phyloP scores from a whole-genome alignment of 2,888 invertebrate species.

The Meiosimyza platycephala region DNA sequence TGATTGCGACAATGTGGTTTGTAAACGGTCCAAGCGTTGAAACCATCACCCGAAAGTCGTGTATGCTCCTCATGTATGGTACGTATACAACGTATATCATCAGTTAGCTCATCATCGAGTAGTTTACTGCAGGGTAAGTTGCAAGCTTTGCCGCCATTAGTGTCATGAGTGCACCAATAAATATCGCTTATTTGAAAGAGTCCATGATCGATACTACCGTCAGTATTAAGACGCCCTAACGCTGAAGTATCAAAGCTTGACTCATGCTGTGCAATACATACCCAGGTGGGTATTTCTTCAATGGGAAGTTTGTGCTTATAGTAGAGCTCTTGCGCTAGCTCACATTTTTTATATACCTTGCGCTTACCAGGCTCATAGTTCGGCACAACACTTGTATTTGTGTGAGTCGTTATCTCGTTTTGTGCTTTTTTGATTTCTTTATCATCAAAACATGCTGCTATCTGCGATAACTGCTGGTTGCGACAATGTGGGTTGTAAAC shows the following conservation, averaged over 20 bases:
- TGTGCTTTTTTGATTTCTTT: conserved; percentile 32
- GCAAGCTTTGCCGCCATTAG: conserved; percentile 71
- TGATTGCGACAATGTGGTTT: conserved; percentile 71
- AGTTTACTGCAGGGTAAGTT: conserved; percentile 72
- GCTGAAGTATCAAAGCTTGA: conserved; percentile 76
- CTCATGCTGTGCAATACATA: conserved; percentile 78
- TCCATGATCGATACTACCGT: conserved; percentile 75
- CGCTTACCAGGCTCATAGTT: conserved; percentile 34
- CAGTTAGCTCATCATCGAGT: conserved; percentile 76
- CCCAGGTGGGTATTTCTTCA: conserved; percentile 72
- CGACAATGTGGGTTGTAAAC: conserved; percentile 75
- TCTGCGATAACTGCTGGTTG: conserved; percentile 64
- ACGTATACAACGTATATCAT: conserved; percentile 77
- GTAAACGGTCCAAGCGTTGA: conserved; percentile 80
- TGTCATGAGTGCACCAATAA: conserved; percentile 73
- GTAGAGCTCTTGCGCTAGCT: conserved; percentile 74
- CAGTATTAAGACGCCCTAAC: conserved; percentile 61
- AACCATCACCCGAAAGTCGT: conserved; percentile 76
- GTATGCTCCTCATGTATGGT: conserved; percentile 77
- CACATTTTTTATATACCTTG: conserved; percentile 75
- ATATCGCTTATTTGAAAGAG: conserved; percentile 78
- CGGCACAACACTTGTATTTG: background rate
- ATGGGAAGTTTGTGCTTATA: conserved; percentile 69
- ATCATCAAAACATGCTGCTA: conserved; percentile 46
- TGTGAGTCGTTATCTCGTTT: background rate